Evolutionary conservation across 2,888 invertebrate genomes (phyloP).

Genomic region (Pedicia rivosa): DNA sequence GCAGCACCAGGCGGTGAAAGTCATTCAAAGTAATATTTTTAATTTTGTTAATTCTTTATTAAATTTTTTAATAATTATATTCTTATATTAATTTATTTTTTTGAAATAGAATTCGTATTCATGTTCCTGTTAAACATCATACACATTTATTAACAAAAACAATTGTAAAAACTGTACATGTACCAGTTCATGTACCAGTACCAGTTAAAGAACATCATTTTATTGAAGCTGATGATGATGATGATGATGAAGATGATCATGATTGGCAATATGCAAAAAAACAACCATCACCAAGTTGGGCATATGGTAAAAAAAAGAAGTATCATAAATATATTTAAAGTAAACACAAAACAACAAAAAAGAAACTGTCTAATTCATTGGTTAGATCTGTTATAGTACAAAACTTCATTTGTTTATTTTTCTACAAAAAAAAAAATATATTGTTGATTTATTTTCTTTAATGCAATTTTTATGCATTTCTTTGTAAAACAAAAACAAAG

Average conservation of each 20-base stretch:
- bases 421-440: no score
- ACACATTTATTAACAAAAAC: conserved; percentile 31
- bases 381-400: no score
- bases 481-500: no score
- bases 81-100: background rate
- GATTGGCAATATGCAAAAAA: no score
- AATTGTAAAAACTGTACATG: conserved; percentile 27
- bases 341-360: no score
- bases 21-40: conserved; percentile 4
- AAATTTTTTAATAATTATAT: background rate
- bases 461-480: no score
- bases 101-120: conserved; percentile 24
- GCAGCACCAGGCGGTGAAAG: background rate
- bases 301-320: background rate
- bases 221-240: conserved; percentile 17
- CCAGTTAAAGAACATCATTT: conserved; percentile 25
- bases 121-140: conserved; percentile 30
- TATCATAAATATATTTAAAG: conserved; percentile 1
- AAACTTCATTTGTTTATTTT: no score
- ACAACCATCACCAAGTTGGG: no score
- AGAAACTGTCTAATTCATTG: no score
- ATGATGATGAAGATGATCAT: conserved; percentile 14
- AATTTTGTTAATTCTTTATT: no score
- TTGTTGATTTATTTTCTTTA: no score
- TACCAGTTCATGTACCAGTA: conserved; percentile 24